Evolutionary conservation across 2,113 vertebrate species (phyloP), one percentile per base, ranked within the genome.

Genomic region (Tragelaphus scriptus): DNA sequence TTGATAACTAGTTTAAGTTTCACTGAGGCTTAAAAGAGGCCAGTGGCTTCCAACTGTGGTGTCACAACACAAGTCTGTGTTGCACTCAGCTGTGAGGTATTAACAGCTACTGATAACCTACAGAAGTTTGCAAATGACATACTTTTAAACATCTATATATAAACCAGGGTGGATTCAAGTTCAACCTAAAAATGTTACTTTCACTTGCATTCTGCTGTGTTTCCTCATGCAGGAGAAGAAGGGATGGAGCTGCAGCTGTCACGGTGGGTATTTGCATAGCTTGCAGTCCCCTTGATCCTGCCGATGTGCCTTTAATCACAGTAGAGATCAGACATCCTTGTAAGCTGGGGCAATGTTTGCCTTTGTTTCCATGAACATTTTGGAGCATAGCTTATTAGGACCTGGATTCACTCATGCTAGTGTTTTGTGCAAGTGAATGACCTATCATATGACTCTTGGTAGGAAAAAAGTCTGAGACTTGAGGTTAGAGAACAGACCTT

Each of bases 1-100:
- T 95, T 89, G 87, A 94, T 84, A 91, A 90, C 65, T 53, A 36
- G 86, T 82, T 79, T 94, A 59, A 89, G 40, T 98, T 96, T 94
- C 87, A 40, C 65, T 0, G 86, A 80, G 79, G 84, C 87, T 86
- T 80, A 63, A 80, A 85, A 53, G 61, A 79, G 55, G 79, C 63
- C 59, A 47, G 36, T 92, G 85, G 15, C 93, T 79, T 68, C 86
- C 86, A 84, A 44, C 51, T 58, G 21, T 6, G 56, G 89, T 87
- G 80, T 91, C 82, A 79, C 21, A 84, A 58, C 77, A 87, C 90
- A 59, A 23, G 94, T 56, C 89, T 84, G 23, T 77, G 23, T 91
- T 95, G 51, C 23, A 59, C 15, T 96, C 55, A 71, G 68, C 82
- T 93, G 68, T 58, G 56, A 96, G 71, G 19, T 81, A 81, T 94